Percentiles rank a stretch among this genome's conserved stretches.
Conservation (phyloP, 2,113 vertebrate genomes). For the Oryzias javanicus region DNA sequence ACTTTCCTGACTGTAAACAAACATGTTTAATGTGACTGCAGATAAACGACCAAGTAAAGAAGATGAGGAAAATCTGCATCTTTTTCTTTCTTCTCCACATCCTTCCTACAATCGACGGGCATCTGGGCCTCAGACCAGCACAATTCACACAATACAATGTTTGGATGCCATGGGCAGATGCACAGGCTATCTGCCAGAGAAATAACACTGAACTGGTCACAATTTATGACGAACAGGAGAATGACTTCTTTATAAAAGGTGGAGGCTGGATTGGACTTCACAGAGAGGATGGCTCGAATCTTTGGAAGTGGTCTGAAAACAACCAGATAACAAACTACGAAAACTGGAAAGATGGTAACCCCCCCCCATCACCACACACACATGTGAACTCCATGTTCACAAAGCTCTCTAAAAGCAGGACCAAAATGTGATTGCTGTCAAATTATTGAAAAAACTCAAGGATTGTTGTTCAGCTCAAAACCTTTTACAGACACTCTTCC, state of each 20-base stretch:
- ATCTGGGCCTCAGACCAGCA: not conserved
- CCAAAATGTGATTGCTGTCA: no score
- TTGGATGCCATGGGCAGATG: accelerated
- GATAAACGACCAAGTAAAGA: slow-evolving; percentile 3
- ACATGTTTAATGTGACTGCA: slow-evolving; percentile 4
- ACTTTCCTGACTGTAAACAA: not conserved
- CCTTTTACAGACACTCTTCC: no score
- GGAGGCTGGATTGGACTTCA: slow-evolving; percentile 32
- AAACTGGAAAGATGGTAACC: accelerated
- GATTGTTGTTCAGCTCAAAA: no score
- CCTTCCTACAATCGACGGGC: not conserved
- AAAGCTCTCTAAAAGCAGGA: no score
- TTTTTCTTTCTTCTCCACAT: not conserved
- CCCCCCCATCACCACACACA: no score
- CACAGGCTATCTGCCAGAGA: slow-evolving; percentile 2
- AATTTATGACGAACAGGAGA: not conserved
- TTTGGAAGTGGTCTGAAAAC: slow-evolving; percentile 39
- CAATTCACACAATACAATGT: accelerated
- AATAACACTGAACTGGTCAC: slow-evolving; percentile 8
- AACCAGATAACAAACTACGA: not conserved
- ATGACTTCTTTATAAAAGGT: accelerated
- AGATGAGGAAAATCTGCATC: not conserved
- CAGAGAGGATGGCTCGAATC: not conserved
- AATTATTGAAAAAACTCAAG: no score
- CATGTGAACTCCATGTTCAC: not conserved